Evolutionary conservation across 2,797 vertebrate genomes (phyloP).

Genomic region (Pachyuromys duprasi): DNA sequence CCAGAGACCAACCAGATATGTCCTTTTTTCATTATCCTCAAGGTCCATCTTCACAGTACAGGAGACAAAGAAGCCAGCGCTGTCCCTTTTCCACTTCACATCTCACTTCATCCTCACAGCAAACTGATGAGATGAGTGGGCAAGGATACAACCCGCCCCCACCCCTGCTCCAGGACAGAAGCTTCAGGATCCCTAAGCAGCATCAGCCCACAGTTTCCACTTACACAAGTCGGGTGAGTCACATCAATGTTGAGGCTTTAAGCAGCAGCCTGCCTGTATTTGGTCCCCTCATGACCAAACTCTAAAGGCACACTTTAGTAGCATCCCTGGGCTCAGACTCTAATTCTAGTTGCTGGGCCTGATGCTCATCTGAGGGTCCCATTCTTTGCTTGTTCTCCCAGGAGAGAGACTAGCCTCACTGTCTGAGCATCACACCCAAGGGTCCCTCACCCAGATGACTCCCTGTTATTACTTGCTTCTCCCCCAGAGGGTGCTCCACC

Average conservation of each 20-base stretch:
- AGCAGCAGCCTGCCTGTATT: not conserved
- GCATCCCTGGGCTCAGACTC: not conserved
- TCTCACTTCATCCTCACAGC: not conserved
- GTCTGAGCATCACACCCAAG: not conserved
- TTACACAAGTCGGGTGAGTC: not conserved
- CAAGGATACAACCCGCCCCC: not conserved
- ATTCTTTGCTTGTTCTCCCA: not conserved
- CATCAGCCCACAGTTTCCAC: not conserved
- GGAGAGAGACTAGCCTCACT: not conserved
- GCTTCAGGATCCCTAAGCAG: not conserved
- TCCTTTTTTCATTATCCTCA: not conserved
- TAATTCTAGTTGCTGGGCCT: not conserved
- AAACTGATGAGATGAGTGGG: not conserved
- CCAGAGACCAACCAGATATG: not conserved
- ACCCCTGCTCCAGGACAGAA: not conserved
- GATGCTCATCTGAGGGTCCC: not conserved
- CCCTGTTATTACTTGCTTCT: not conserved
- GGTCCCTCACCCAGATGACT: not conserved
- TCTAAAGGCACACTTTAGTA: not conserved
- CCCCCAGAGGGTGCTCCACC: not conserved
- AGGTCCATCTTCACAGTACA: not conserved
- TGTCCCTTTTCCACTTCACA: not conserved
- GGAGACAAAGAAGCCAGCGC: slow-evolving; percentile 12
- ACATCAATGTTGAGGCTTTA: not conserved
- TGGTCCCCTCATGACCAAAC: not conserved